Conservation (phyloP, 2,888 invertebrate species). For the Lagria hirta region DNA sequence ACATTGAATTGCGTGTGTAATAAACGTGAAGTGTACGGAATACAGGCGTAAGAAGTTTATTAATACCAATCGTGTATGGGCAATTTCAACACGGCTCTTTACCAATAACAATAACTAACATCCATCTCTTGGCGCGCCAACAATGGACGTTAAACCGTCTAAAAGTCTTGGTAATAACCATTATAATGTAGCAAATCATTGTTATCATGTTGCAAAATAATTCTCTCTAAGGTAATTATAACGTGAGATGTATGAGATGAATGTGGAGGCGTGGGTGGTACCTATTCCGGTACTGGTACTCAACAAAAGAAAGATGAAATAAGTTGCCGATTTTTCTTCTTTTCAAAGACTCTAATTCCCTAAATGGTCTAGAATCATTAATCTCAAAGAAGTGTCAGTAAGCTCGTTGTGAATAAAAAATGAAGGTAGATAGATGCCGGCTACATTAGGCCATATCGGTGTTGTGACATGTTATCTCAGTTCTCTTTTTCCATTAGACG, state of each 20-base stretch:
- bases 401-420: no score
- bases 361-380: no score
- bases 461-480: slow-evolving; percentile 14
- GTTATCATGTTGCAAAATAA: slow-evolving; percentile 33
- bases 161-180: slow-evolving; percentile 26
- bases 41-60: slow-evolving; percentile 33
- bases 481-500: slow-evolving; percentile 11
- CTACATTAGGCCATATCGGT: slow-evolving; percentile 4
- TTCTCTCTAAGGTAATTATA: slow-evolving; percentile 34
- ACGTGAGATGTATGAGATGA: slow-evolving; percentile 34
- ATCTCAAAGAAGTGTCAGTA: no score
- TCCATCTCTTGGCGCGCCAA: slow-evolving; percentile 18
- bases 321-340: no score
- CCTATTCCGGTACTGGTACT: no score
- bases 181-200: slow-evolving; percentile 33
- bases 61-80: slow-evolving; percentile 32
- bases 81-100: slow-evolving; percentile 33
- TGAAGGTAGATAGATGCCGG: no score
- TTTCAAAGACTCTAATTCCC: no score
- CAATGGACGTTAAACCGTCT: slow-evolving; percentile 26
- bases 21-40: slow-evolving; percentile 15
- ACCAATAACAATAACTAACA: slow-evolving; percentile 35
- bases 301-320: no score
- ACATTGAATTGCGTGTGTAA: slow-evolving; percentile 17
- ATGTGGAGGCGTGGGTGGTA: slow-evolving; percentile 32